Evolutionary conservation across 2,113 vertebrate genomes (phyloP).

Genomic region (Chaetodon trifascialis): DNA sequence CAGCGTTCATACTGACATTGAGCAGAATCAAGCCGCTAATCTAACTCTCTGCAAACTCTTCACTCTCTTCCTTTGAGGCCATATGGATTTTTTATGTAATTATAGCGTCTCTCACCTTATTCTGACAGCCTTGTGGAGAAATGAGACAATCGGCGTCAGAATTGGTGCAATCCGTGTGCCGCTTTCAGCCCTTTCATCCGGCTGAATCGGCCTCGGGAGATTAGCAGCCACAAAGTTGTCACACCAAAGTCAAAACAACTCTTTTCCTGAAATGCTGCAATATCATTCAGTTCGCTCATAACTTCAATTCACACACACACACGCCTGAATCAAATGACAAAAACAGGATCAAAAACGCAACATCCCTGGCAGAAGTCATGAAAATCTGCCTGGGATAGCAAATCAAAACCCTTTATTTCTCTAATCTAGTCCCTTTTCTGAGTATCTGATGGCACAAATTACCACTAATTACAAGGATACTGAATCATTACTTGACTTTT

Average conservation of each 20-base stretch:
- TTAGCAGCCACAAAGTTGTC: neutral
- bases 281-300: neutral
- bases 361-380: neutral
- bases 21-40: no score
- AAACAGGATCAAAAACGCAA: neutral
- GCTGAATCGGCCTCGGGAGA: neutral
- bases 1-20: no score
- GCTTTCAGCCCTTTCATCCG: neutral
- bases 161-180: neutral
- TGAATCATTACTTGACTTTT: no score
- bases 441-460: no score
- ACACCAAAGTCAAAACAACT: neutral
- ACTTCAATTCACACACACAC: neutral
- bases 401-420: no score
- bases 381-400: neutral
- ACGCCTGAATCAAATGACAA: neutral
- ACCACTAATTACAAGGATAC: no score
- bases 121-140: neutral
- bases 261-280: neutral
- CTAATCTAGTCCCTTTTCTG: no score
- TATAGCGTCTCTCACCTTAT: neutral
- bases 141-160: neutral
- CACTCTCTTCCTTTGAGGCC: no score
- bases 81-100: neutral
- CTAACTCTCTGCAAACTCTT: no score